Conservation (phyloP, 2,797 vertebrate species). For the Buceros bicornis region DNA sequence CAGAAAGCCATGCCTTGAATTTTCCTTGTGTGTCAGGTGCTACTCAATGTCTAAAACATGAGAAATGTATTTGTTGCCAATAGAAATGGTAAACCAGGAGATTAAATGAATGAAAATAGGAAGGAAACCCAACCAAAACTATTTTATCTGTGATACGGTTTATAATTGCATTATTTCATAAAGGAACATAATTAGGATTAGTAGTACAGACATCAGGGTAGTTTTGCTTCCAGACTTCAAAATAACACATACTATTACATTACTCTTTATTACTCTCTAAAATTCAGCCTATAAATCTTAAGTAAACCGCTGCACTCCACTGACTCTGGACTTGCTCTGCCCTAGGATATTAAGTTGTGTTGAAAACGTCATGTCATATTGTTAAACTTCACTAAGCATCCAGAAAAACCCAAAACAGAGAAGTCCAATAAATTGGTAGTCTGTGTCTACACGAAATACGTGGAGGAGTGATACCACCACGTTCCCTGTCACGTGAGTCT, state of each 20-base stretch:
- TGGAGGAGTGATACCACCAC: neutral
- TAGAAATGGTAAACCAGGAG: neutral
- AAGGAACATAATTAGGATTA: neutral
- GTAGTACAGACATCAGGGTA: neutral
- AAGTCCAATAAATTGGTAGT: neutral
- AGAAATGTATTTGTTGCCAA: neutral
- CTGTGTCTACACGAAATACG: neutral
- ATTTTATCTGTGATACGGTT: neutral
- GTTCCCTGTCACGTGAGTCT: rapidly evolving
- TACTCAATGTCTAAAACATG: neutral
- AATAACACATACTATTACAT: neutral
- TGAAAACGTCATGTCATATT: neutral
- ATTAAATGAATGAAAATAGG: neutral
- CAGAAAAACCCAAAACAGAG: neutral
- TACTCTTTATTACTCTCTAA: neutral
- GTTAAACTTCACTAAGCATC: neutral
- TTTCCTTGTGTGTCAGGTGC: neutral
- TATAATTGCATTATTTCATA: neutral
- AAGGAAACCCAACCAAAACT: neutral
- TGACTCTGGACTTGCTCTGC: neutral
- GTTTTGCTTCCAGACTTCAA: neutral
- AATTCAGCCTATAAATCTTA: neutral
- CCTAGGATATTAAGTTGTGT: neutral
- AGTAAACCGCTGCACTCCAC: neutral
- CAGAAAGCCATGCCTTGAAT: neutral